A percentile compares a stretch with the other conserved stretches of the same genome.
Conservation (phyloP, 2,113 vertebrate genomes). For the Sus scrofa region T2T-Sscrofa CM000812.6:218100501-218101000, state of each 20-base stretch:
- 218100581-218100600: neutral
- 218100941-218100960: neutral
- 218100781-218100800: neutral
- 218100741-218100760: neutral
- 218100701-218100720: no score
- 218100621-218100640: neutral
- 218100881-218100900: neutral
- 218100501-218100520: slow-evolving; percentile 22
- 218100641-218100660: neutral
- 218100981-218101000: no score
- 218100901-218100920: neutral
- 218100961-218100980: no score
- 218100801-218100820: neutral
- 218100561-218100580: neutral
- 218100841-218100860: neutral
- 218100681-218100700: no score
- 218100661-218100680: no score
- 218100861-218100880: slow-evolving; percentile 4
- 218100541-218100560: neutral
- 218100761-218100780: slow-evolving; percentile 14
- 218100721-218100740: neutral
- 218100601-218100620: neutral
- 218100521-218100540: neutral
- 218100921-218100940: slow-evolving; percentile 20
- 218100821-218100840: slow-evolving; percentile 11